These are phyloP conservation scores for Himalopsyche anomala DNA, from an alignment of 2,888 invertebrate genomes.

Conservation along the genomic window DNA sequence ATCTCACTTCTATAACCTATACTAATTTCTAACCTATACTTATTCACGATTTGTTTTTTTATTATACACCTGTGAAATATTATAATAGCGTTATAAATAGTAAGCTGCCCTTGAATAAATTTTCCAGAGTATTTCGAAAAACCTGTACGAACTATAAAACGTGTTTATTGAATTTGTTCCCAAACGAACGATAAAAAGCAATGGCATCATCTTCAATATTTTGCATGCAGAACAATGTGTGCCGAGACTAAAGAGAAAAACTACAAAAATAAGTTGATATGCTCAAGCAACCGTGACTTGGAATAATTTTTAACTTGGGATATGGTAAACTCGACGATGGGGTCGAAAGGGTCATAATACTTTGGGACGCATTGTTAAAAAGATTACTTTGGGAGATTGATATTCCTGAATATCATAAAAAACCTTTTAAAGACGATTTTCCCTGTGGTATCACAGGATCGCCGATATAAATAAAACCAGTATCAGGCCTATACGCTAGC, in stretches of 20 bases:
- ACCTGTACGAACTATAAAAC: not conserved
- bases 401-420: slow-evolving; percentile 16
- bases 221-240: slow-evolving; percentile 1
- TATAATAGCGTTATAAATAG: too few species aligned
- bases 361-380: slow-evolving; percentile 20
- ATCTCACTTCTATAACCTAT: too few species aligned
- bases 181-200: not conserved
- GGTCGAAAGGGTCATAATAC: slow-evolving; percentile 15
- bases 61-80: too few species aligned
- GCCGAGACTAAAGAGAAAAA: not conserved
- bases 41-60: too few species aligned
- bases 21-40: too few species aligned
- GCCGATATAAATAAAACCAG: slow-evolving; percentile 10
- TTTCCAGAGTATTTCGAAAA: too few species aligned
- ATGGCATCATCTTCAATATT: not conserved
- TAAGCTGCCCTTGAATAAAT: too few species aligned
- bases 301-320: slow-evolving; percentile 14
- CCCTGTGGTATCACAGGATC: not conserved
- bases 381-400: slow-evolving; percentile 25
- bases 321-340: not conserved
- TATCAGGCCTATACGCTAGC: not conserved
- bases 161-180: not conserved
- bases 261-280: slow-evolving; percentile 14
- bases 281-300: slow-evolving; percentile 10
- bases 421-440: slow-evolving; percentile 24